Evolutionary conservation across 1,140 invertebrate species (phyloP).

Genomic region (Spodoptera litura): DNA sequence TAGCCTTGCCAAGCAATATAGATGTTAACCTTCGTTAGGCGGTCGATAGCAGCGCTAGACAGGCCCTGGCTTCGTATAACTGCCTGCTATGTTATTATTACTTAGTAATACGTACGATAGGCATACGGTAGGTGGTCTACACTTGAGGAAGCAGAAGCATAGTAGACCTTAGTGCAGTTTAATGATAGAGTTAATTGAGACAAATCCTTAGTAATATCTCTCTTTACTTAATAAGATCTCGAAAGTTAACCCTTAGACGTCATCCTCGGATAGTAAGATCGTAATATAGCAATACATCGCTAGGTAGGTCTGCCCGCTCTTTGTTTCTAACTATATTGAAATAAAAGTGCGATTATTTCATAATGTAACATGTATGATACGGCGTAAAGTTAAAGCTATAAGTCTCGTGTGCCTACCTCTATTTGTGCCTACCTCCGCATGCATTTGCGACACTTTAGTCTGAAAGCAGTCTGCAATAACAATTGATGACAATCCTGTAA

Average conservation of each 20-base stretch:
- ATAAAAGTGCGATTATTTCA: slow-evolving; percentile 40
- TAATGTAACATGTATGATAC: slow-evolving; percentile 34
- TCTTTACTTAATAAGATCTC: not conserved
- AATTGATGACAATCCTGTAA: slow-evolving; percentile 16
- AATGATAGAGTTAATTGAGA: not conserved
- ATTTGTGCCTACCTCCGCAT: slow-evolving; percentile 36
- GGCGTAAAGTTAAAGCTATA: slow-evolving; percentile 34
- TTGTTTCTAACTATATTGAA: slow-evolving; percentile 23
- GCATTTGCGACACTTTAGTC: slow-evolving; percentile 29
- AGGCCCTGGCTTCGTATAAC: slow-evolving; percentile 12
- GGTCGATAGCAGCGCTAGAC: slow-evolving; percentile 22
- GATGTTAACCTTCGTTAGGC: slow-evolving; percentile 18
- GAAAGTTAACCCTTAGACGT: not conserved
- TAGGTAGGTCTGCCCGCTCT: slow-evolving; percentile 24
- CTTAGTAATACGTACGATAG: not conserved
- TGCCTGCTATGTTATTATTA: slow-evolving; percentile 12
- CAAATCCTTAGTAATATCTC: not conserved
- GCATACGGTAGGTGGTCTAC: not conserved
- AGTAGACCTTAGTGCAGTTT: not conserved
- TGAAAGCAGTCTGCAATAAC: slow-evolving; percentile 26
- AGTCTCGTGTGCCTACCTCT: slow-evolving; percentile 38
- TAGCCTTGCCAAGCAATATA: slow-evolving; percentile 41
- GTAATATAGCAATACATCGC: slow-evolving; percentile 15
- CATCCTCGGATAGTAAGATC: not conserved
- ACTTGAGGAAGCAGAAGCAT: not conserved